Conservation (phyloP, 2,797 vertebrate species). For the Pantherophis alleghaniensis region DNA sequence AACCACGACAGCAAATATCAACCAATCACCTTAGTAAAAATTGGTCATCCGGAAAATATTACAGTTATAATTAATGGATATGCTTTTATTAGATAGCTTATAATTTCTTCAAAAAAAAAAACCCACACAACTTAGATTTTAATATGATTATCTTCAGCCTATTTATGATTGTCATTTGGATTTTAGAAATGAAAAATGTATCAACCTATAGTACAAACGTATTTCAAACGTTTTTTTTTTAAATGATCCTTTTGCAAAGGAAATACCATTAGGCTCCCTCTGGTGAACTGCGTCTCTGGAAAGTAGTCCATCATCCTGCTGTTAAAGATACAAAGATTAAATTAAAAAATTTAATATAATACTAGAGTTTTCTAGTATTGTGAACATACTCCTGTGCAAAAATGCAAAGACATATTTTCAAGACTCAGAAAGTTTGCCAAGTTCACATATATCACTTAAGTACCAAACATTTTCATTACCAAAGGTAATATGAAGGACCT, state of each 20-base stretch:
- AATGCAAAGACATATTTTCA: background rate
- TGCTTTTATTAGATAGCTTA: constrained; percentile 35
- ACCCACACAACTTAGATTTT: background rate
- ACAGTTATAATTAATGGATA: constrained; percentile 36
- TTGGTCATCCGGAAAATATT: background rate
- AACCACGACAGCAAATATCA: background rate
- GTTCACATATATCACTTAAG: background rate
- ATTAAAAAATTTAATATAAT: background rate
- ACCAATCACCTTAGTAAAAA: background rate
- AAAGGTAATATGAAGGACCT: background rate
- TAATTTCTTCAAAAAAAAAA: constrained; percentile 20
- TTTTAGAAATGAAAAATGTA: constrained; percentile 17
- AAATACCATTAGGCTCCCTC: constrained; percentile 50
- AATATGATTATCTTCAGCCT: constrained; percentile 35
- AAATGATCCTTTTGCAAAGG: background rate
- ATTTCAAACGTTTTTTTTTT: background rate
- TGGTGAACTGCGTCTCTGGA: constrained; percentile 40
- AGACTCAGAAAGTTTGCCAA: background rate
- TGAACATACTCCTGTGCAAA: background rate
- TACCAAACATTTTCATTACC: background rate
- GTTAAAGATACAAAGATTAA: background rate
- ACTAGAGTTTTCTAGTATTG: background rate
- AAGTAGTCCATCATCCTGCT: background rate
- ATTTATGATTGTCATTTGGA: constrained; percentile 51
- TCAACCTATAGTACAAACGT: background rate